Evolutionary conservation across 1,140 invertebrate species (phyloP).

Genomic region (Drosophila gunungcola): DNA sequence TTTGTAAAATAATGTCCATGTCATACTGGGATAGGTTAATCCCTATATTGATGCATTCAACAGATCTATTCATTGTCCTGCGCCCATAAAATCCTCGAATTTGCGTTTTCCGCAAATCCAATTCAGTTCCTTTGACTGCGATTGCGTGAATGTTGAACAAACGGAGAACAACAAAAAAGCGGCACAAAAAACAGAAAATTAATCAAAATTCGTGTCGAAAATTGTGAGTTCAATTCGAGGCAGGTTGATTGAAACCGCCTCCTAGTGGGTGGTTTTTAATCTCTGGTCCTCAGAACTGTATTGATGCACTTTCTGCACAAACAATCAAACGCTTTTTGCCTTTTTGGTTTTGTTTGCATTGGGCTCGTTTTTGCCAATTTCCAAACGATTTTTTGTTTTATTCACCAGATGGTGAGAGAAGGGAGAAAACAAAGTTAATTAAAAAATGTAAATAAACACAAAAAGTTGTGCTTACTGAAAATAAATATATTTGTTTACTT

Average conservation of each 20-base stretch:
- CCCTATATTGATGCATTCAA: background rate
- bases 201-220: slow-evolving; percentile 57
- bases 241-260: slow-evolving; percentile 52
- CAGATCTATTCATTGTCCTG: background rate
- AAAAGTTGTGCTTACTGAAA: no score
- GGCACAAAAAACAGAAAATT: slow-evolving; percentile 38
- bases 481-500: no score
- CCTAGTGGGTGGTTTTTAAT: slow-evolving; percentile 59
- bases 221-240: slow-evolving; percentile 28
- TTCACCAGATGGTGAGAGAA: slow-evolving; percentile 21
- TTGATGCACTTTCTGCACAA: slow-evolving; percentile 35
- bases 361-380: slow-evolving; percentile 2
- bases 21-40: background rate
- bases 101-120: slow-evolving; percentile 7
- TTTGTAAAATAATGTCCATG: background rate
- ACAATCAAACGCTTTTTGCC: slow-evolving; percentile 14
- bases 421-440: background rate
- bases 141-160: slow-evolving; percentile 38
- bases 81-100: background rate
- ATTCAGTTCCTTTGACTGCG: slow-evolving; percentile 40
- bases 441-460: background rate
- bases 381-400: slow-evolving; percentile 7
- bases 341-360: slow-evolving; percentile 10
- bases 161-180: slow-evolving; percentile 25
- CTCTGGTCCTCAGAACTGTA: slow-evolving; percentile 11